Percentiles rank a stretch among this genome's conserved stretches.
phyloP scores from a whole-genome alignment of 2,113 vertebrate species.

The Pelobates fuscus region DNA sequence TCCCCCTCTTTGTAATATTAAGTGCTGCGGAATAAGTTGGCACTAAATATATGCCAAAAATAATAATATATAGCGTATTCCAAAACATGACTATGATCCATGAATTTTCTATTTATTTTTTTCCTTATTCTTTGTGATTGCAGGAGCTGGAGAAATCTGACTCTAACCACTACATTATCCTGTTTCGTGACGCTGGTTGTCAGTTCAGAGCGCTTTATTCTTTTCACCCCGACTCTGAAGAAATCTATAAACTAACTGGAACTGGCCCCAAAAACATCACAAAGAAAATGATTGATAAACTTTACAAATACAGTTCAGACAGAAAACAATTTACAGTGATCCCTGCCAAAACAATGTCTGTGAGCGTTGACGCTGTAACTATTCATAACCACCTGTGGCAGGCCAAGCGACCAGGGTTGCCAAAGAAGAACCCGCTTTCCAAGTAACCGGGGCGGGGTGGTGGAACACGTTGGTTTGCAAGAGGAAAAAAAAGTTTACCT shows the following conservation, averaged over 20 bases:
- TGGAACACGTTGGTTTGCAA: neutral
- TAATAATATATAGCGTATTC: too few species aligned
- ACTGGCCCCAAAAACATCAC: constrained; percentile 85
- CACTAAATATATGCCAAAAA: too few species aligned
- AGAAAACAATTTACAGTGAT: constrained; percentile 94
- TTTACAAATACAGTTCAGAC: constrained; percentile 97
- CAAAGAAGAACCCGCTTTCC: constrained; percentile 76
- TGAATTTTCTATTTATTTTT: too few species aligned
- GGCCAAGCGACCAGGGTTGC: constrained; percentile 81
- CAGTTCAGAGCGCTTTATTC: constrained; percentile 91
- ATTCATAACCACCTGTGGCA: constrained; percentile 96
- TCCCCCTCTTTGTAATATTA: too few species aligned
- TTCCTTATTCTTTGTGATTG: too few species aligned
- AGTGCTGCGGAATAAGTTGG: too few species aligned
- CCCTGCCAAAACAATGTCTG: constrained; percentile 92
- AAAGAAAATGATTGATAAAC: constrained; percentile 93
- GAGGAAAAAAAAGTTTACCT: constrained; percentile 38
- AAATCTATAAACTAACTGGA: constrained; percentile 87
- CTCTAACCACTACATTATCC: constrained; percentile 92
- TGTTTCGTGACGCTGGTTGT: constrained; percentile 93
- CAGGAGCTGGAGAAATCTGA: constrained; percentile 95
- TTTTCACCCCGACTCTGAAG: constrained; percentile 86
- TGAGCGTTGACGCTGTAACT: constrained; percentile 91
- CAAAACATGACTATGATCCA: too few species aligned
- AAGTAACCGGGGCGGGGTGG: constrained; percentile 63